Base-by-base conservation (phyloP, 2,888 invertebrate species). In the Odontocolon sp. region DNA sequence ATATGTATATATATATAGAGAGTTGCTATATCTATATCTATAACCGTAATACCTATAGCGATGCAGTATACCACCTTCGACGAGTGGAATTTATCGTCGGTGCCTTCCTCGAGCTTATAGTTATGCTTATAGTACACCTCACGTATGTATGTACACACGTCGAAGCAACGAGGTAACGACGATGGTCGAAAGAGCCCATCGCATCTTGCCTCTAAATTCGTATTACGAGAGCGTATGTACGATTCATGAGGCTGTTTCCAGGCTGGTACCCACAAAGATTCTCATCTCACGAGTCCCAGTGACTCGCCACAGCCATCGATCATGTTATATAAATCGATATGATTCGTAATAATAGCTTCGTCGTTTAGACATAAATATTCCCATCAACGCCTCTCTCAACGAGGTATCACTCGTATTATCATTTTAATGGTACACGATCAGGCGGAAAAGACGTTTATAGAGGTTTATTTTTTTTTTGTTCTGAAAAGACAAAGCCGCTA, bases 71-170 rank as follows among this genome's bases (percentile, higher is more conserved):
- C 45, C 31, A 56, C 47, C 70, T 67, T 76, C 61, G 76, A 71
- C 59, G 71, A 72, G 56, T 63, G 9, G 40, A 77, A 77, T 77
- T 77, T 77, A 77, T 72, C 68, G 57, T 45, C 68, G 40, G 16
- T 52, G 40, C 64, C 57, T 70, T 47, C 54, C n/a, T n/a, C 47
- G 45, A 56, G 18, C 28, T 36, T n/a, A 50, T 68, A 68, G 68
- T 64, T 68, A n/a, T n/a, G n/a, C n/a, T n/a, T n/a, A 77, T 63
- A 56, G 33, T 33, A 36, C 36, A 63, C 21, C 31, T 16, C 52
- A 18, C 45, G 28, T 45, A 31, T 33, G 28, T 40, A 21, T 38
- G 28, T 38, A 26, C 23, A 59, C 50, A 59, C 54, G 54, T 67
- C 57, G 42, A 42, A 61, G 47, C 6, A 42, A 47, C 63, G 38